These are phyloP conservation scores for Drosophila littoralis DNA, from an alignment of 1,140 invertebrate genomes.

Conservation along the genomic window DNA sequence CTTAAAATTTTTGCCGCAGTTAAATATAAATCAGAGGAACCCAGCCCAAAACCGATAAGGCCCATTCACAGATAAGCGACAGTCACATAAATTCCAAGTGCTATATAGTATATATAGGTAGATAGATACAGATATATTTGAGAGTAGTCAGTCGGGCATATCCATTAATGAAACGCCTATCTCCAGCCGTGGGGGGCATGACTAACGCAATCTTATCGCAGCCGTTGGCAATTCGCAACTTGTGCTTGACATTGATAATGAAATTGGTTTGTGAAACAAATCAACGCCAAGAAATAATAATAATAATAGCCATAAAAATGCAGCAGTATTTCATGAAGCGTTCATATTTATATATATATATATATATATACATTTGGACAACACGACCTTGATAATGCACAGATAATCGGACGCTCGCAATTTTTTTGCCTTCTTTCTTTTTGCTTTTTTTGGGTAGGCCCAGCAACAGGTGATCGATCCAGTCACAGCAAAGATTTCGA, in stretches of 20 bases:
- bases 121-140: neutral
- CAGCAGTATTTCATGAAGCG: conserved; percentile 8
- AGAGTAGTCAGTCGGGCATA: too few species aligned
- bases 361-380: too few species aligned
- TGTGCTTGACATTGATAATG: conserved; percentile 77
- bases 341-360: neutral
- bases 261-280: conserved; percentile 36
- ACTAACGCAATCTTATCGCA: conserved; percentile 46
- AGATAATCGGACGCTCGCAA: conserved; percentile 17
- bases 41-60: conserved; percentile 44
- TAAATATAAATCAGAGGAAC: conserved; percentile 61
- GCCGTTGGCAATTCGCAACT: conserved; percentile 25
- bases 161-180: conserved; percentile 60
- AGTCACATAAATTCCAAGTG: conserved; percentile 4
- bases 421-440: too few species aligned
- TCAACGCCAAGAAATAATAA: neutral
- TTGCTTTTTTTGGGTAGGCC: conserved; percentile 8
- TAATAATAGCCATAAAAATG: conserved; percentile 6
- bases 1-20: conserved; percentile 43
- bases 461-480: conserved; percentile 17
- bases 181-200: conserved; percentile 19
- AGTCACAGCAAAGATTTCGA: neutral
- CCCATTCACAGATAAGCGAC: conserved; percentile 16
- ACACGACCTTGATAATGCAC: conserved; percentile 29
- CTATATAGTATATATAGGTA: conserved; percentile 9